Evolutionary conservation across 53 echinoderm and acorn worm species (phyloP).

Genomic region (Holothuria leucospilota): DNA sequence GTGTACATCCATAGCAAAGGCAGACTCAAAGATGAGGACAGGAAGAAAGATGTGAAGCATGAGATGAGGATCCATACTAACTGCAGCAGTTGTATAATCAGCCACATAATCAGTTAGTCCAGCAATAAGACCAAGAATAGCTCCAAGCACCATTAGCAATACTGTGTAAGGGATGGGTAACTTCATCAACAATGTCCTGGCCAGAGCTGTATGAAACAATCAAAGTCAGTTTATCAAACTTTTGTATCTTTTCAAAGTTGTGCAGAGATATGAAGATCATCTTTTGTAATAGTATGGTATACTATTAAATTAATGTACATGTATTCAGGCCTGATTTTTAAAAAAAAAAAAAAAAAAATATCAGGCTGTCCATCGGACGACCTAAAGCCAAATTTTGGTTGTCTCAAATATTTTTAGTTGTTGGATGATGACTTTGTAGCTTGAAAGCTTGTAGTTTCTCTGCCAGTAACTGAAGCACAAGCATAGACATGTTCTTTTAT

Average conservation of each 20-base stretch:
- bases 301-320: too few species aligned
- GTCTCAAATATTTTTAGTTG: too few species aligned
- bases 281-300: too few species aligned
- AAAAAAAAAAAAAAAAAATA: too few species aligned
- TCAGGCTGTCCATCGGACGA: too few species aligned
- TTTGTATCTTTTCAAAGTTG: background rate
- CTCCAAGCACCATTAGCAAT: constrained; percentile 79
- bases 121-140: constrained; percentile 71
- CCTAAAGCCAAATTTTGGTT: too few species aligned
- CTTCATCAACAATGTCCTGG: constrained; percentile 74
- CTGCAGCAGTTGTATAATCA: constrained; percentile 69
- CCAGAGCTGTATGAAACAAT: constrained; percentile 64
- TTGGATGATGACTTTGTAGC: too few species aligned
- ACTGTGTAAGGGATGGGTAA: constrained; percentile 93
- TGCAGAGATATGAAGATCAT: too few species aligned
- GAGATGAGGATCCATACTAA: constrained; percentile 92
- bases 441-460: too few species aligned
- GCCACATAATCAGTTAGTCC: constrained; percentile 52
- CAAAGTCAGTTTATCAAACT: background rate
- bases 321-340: too few species aligned
- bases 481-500: too few species aligned
- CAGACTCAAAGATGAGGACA: constrained; percentile 93
- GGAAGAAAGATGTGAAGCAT: constrained; percentile 90
- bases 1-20: constrained; percentile 98
- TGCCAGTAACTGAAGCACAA: too few species aligned